Conservation (phyloP, 2,888 invertebrate genomes). For the Melolontha melolontha region DNA sequence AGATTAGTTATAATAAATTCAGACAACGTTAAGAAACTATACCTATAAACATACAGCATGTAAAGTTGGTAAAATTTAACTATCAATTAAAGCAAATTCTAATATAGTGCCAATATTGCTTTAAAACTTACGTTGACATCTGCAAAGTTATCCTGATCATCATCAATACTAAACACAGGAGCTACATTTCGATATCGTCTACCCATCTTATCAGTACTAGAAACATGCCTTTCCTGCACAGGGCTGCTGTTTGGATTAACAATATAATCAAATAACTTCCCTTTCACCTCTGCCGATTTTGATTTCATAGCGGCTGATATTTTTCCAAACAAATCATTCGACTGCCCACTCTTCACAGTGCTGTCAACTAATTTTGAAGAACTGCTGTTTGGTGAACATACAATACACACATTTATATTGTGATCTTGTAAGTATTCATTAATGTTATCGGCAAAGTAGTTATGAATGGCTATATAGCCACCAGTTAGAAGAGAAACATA, state of each 20-base stretch:
- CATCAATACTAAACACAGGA: slow-evolving; percentile 95
- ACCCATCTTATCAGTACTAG: slow-evolving; percentile 84
- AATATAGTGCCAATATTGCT: too few relatives aligned
- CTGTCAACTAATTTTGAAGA: slow-evolving; percentile 57
- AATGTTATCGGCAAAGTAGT: slow-evolving; percentile 85
- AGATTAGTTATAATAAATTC: too few relatives aligned
- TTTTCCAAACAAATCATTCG: slow-evolving; percentile 83
- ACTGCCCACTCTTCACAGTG: slow-evolving; percentile 56
- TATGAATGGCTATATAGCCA: slow-evolving; percentile 88
- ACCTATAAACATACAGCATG: too few relatives aligned
- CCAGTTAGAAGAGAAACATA: slow-evolving; percentile 94
- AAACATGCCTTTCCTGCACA: slow-evolving; percentile 83
- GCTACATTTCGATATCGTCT: slow-evolving; percentile 90
- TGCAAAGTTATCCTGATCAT: slow-evolving; percentile 77
- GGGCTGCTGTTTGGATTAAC: slow-evolving; percentile 81
- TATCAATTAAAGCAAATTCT: too few relatives aligned
- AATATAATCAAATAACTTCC: slow-evolving; percentile 92
- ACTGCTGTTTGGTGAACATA: slow-evolving; percentile 73
- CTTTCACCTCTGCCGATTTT: slow-evolving; percentile 93
- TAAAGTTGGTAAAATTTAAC: too few relatives aligned
- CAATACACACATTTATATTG: slow-evolving; percentile 81
- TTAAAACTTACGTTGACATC: slow-evolving; percentile 61
- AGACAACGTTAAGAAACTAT: too few relatives aligned
- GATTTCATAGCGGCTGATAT: slow-evolving; percentile 89
- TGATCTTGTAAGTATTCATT: slow-evolving; percentile 88